Conservation (phyloP, 2,797 vertebrate species). For the Ptychadena robeensis region DNA sequence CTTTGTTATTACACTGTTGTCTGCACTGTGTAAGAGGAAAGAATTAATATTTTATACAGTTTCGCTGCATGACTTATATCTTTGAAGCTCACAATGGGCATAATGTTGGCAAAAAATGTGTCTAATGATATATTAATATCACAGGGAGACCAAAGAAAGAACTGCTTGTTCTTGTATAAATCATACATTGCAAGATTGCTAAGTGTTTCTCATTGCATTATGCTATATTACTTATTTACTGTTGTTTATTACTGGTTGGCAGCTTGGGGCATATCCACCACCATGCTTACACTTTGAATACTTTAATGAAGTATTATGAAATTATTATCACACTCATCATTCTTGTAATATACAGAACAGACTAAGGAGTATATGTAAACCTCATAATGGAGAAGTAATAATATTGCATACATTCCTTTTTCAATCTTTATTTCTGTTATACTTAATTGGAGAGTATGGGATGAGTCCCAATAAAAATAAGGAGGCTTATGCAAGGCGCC, state of each 20-base stretch:
- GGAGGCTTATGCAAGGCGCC: too few species aligned
- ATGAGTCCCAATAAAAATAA: too few species aligned
- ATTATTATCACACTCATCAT: too few species aligned
- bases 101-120: conserved; percentile 40
- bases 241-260: not conserved
- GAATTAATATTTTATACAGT: conserved; percentile 50
- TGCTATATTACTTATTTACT: conserved; percentile 18
- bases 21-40: conserved; percentile 16
- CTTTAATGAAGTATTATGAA: too few species aligned
- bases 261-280: not conserved
- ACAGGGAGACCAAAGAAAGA: conserved; percentile 40
- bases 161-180: conserved; percentile 42
- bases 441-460: too few species aligned
- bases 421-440: too few species aligned
- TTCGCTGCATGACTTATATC: conserved; percentile 24
- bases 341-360: too few species aligned
- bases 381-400: too few species aligned
- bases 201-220: not conserved
- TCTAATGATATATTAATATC: conserved; percentile 45
- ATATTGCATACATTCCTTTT: too few species aligned
- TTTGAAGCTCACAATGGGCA: conserved; percentile 46
- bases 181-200: conserved; percentile 6
- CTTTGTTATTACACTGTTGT: conserved; percentile 33
- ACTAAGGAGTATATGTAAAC: too few species aligned
- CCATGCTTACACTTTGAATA: not conserved